Conservation (phyloP, 2,888 invertebrate genomes). For the Ashinkailepas kermadecensis region DNA sequence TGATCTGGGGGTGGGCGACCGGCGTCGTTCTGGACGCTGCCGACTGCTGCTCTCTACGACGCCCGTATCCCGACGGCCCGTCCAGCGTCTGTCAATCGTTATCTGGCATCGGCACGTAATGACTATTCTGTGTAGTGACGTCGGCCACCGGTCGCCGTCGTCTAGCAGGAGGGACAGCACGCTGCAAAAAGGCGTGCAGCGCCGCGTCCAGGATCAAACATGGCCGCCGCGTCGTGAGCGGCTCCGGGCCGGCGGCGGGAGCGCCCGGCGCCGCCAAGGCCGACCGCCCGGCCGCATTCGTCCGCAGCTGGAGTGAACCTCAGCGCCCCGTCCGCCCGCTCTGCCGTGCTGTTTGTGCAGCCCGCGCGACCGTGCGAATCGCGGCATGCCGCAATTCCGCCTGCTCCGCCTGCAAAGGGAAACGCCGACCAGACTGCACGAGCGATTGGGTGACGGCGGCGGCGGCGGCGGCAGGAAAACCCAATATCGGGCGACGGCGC, state of each 20-base stretch:
- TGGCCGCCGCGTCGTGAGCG: not conserved
- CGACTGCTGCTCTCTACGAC: not conserved
- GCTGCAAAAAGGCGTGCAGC: constrained; percentile 12
- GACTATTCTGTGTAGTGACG: not conserved
- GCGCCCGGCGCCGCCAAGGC: not conserved
- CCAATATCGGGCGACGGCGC: too few relatives aligned
- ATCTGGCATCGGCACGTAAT: not conserved
- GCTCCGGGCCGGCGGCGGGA: too few relatives aligned
- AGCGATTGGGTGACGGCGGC: not conserved
- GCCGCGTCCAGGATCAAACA: not conserved
- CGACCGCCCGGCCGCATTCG: not conserved
- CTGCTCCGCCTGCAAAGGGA: not conserved
- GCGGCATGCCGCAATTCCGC: not conserved
- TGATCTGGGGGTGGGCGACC: not conserved
- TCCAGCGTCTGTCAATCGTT: not conserved
- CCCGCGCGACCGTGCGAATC: not conserved
- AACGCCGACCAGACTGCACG: not conserved
- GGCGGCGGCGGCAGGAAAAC: not conserved
- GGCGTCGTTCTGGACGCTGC: not conserved
- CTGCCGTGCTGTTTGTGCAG: not conserved
- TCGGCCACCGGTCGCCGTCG: not conserved
- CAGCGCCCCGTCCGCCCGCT: not conserved
- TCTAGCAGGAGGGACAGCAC: not conserved
- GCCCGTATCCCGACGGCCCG: not conserved
- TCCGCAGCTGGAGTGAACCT: too few relatives aligned